A percentile compares a stretch with the other conserved stretches of the same genome.
Evolutionary conservation across 2,113 vertebrate genomes (phyloP).

Genomic region (Nyctibius bracteatus): DNA sequence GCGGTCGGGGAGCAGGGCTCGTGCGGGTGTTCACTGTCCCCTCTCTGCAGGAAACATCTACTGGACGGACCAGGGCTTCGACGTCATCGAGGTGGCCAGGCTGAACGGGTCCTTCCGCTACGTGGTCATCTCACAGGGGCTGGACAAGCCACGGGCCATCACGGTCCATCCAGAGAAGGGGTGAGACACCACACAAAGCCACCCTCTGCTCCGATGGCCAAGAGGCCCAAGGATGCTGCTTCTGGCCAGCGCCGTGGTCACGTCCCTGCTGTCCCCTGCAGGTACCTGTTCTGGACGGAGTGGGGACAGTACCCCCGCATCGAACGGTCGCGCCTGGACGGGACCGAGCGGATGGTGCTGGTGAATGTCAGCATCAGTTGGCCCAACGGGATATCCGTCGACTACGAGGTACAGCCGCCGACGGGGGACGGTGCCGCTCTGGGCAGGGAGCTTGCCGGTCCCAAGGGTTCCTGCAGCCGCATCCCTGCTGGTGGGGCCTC

Average conservation of each 20-base stretch:
- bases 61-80: conserved; percentile 98
- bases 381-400: conserved; percentile 95
- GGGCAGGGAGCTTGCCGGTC: rapidly evolving
- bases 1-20: rapidly evolving
- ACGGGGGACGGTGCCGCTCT: rapidly evolving
- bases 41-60: conserved; percentile 91
- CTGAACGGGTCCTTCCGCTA: conserved; percentile 98
- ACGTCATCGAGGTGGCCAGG: conserved; percentile 95
- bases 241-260: background rate
- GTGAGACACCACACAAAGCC: conserved; percentile 47
- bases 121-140: conserved; percentile 93
- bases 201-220: background rate
- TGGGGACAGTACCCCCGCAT: conserved; percentile 98
- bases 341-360: conserved; percentile 84
- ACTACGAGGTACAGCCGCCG: conserved; percentile 81
- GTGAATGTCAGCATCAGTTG: conserved; percentile 95
- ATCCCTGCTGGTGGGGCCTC: no score
- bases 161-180: conserved; percentile 93
- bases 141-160: conserved; percentile 96
- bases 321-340: conserved; percentile 89
- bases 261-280: conserved; percentile 22
- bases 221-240: background rate
- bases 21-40: rapidly evolving
- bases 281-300: conserved; percentile 97
- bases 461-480: rapidly evolving